Percentiles rank a stretch among this genome's conserved stretches.
These are phyloP conservation scores for Notarius lentiginosus DNA, from an alignment of 2,113 vertebrate species.

Conservation along the genomic window DNA sequence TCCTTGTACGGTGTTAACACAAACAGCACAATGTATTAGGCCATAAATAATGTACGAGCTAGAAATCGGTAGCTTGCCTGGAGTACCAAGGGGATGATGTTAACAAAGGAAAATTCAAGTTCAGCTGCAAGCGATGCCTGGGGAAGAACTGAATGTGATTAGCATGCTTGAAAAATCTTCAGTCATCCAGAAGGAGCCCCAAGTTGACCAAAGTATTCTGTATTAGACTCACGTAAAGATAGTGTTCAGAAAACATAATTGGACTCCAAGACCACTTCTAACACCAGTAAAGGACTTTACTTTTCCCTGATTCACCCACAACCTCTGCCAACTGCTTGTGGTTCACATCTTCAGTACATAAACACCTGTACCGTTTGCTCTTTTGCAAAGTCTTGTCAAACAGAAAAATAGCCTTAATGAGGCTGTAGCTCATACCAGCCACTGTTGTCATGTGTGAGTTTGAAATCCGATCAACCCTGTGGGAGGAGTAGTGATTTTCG, in stretches of 20 bases:
- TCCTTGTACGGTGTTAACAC: constrained; percentile 7
- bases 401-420: too few species aligned
- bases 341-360: background rate
- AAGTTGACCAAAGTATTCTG: background rate
- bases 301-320: background rate
- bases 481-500: too few species aligned
- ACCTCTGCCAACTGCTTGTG: background rate
- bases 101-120: constrained; percentile 11
- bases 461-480: too few species aligned
- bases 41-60: constrained; percentile 9
- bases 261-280: background rate
- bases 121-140: background rate
- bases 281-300: background rate
- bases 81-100: background rate
- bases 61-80: background rate
- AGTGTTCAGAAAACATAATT: background rate
- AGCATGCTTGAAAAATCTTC: constrained; percentile 8
- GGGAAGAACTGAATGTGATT: constrained; percentile 3
- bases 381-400: background rate
- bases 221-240: constrained; percentile 3
- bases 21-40: background rate
- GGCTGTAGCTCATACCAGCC: too few species aligned
- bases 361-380: background rate
- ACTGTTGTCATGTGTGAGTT: too few species aligned
- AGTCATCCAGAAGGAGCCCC: background rate